Evolutionary conservation across 2,797 vertebrate genomes (phyloP), one percentile per base, ranked within the genome.

Genomic region (Manis pentadactyla): DNA sequence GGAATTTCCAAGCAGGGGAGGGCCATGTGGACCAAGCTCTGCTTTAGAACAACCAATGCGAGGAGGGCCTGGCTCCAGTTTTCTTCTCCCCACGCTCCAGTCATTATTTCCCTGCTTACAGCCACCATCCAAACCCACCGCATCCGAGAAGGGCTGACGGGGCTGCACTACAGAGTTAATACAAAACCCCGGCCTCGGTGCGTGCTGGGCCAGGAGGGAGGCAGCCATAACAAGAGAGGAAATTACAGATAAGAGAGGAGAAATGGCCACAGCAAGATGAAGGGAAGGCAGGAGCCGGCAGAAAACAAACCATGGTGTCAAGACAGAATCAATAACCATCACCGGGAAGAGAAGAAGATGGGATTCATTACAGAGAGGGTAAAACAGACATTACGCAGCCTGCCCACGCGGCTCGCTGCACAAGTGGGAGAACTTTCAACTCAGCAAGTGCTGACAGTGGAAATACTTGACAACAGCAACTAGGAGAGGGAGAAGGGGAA

Each of bases 301-400:
- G 97, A 89, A 97, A 98, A 96, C 91, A 97, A 97, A 98, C 88
- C 85, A 53, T 95, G 87, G 95, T 95, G 97, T 98, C 95, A 96
- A 97, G 96, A 90, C 87, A 94, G 95, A 97, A 98, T 98, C 98
- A 77, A 97, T 96, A 96, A 92, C 92, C 64, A 77, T 96, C 97
- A 93, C 93, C 0, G 46, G 5, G 2, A 64, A 96, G 96, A 92
- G 91, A 82, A 78, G 93, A 96, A 97, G 97, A 90, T 94, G 89
- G 97, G 97, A 97, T 98, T 98, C 97, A 95, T 97, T 97, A 94
- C 27, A 49, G 94, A 69, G 93, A 97, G 96, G 95, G 97, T 97
- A 97, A 95, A 98, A 96, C 95, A 96, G 97, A 93, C 90, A 95
- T 97, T 83, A 87, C 94, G 91, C 95, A 93, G 75, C 89, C 13